Base-by-base conservation (phyloP, 2,888 invertebrate species). In the Eristalinus aeneus region DNA sequence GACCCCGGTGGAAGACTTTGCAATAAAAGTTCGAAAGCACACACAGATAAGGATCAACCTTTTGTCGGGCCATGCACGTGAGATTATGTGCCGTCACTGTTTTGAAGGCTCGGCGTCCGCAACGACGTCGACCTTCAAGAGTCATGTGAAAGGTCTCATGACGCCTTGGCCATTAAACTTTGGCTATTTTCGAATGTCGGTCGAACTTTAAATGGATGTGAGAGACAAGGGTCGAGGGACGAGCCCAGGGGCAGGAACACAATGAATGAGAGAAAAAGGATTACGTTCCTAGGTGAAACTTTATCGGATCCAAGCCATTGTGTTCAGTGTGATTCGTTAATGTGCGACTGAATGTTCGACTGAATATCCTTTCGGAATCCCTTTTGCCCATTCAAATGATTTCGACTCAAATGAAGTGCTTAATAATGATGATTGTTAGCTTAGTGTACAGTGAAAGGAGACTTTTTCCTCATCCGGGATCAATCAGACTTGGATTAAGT, bases 401-500 rank as follows among this genome's bases (percentile, higher is more conserved):
- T 74, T 46, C 54, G 31, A 10, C 9, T 4, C 74, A 22, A 74
- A 74, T 65, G 56, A 39, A 58, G 39, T 58, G 56, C 36, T 71
- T 71, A 58, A 46, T 46, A 71, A 71, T 71, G 46, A 71, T 71
- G 71, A 71, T 60, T 71, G 71, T 60, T 58, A 46, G 46, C 31
- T 36, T 58, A 58, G 56, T 36, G 36, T 36, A 23, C n/a, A 22
- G 4, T 6, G 36, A 12, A 36, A 69, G 27, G 56, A 16, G 46
- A 4, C 1, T 5, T 39, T 20, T 46, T 46, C 9, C 8, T 16
- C 8, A 2, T 46, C 46, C 4, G 1, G n/a, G 16, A 20, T 46
- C 46, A 46, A 16, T 46, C 8, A 16, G 46, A 46, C 16, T 46
- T 46, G 8, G 46, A 16, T 16, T 5, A 22, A 23, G 22, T 23